Evolutionary conservation across 1,140 invertebrate genomes (phyloP).

Genomic region (Philaenus spumarius): DNA sequence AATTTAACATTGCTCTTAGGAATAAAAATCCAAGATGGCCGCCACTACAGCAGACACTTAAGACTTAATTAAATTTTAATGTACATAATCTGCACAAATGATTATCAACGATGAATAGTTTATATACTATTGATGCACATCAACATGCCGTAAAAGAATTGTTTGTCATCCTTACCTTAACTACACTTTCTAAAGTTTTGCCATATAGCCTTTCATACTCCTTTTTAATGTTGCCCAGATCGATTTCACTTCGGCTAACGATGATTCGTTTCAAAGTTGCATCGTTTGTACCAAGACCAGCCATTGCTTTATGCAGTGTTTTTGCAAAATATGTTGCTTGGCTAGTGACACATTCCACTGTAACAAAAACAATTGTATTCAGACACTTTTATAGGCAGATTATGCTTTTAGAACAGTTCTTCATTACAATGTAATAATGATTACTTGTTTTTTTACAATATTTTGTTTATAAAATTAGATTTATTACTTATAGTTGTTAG

Average conservation of each 20-base stretch:
- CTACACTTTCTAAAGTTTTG: slow-evolving; percentile 56
- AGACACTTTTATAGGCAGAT: too few relatives aligned
- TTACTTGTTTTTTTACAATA: too few relatives aligned
- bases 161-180: slow-evolving; percentile 46
- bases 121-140: neutral
- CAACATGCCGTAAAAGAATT: too few relatives aligned
- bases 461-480: too few relatives aligned
- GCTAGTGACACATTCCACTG: slow-evolving; percentile 63
- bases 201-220: slow-evolving; percentile 62
- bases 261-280: slow-evolving; percentile 62
- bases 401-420: too few relatives aligned
- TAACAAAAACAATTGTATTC: neutral
- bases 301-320: slow-evolving; percentile 62
- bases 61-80: too few relatives aligned
- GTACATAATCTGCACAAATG: too few relatives aligned
- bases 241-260: slow-evolving; percentile 63
- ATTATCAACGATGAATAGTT: neutral
- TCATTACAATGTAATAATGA: too few relatives aligned
- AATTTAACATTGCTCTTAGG: too few relatives aligned
- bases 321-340: slow-evolving; percentile 65
- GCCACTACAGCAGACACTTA: too few relatives aligned
- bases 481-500: too few relatives aligned
- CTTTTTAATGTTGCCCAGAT: slow-evolving; percentile 60
- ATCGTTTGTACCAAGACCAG: slow-evolving; percentile 64
- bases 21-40: too few relatives aligned